Base-by-base conservation (phyloP, 2,797 vertebrate species). In the Melanotaenia pygmaea region DNA sequence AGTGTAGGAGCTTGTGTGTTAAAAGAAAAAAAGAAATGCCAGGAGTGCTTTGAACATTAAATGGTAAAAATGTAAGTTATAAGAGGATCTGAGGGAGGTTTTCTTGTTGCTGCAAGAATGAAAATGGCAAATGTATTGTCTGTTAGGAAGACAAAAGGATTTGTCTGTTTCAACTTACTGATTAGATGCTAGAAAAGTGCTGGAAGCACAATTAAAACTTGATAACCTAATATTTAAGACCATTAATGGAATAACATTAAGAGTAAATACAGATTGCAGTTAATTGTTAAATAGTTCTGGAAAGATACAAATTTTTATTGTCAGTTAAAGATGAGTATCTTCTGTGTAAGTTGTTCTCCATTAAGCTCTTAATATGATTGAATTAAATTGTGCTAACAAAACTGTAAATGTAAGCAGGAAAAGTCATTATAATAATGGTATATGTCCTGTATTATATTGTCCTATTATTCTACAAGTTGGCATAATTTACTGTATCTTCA, bases 401-500 rank as follows among this genome's bases (percentile, higher is more conserved):
- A 22, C 3, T 56, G 11, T 40, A 50, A 65, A 13, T 65, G 57
- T 74, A 43, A 16, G 65, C 73, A 70, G 82, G 75, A 72, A 59
- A 51, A 67, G 54, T 74, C 77, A 84, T 83, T 83, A 85, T 87
- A 86, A 84, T 85, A 83, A 87, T 88, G 74, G 64, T 76, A 50
- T 50, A 70, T 60, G 26, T 79, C 77, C 70, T 85, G 84, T 77
- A 34, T 71, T 68, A 30, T 18, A 66, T 67, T 32, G 43, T 69
- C 50, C 28, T 24, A 8, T 28, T 22, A 40, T 28, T 54, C 26
- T 5, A 30, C 53, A 20, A 54, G 72, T 62, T 64, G 20, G 62
- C 16, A 56, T 26, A 3, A 65, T 54, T 37, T 30, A 24, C 12
- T 45, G 47, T 38, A 45, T 70, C 26, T 38, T 14, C 5, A 20